A percentile compares a stretch with the other conserved stretches of the same genome.
phyloP scores from a whole-genome alignment of 2,888 invertebrate species.

The Galerucella calmariensis region DNA sequence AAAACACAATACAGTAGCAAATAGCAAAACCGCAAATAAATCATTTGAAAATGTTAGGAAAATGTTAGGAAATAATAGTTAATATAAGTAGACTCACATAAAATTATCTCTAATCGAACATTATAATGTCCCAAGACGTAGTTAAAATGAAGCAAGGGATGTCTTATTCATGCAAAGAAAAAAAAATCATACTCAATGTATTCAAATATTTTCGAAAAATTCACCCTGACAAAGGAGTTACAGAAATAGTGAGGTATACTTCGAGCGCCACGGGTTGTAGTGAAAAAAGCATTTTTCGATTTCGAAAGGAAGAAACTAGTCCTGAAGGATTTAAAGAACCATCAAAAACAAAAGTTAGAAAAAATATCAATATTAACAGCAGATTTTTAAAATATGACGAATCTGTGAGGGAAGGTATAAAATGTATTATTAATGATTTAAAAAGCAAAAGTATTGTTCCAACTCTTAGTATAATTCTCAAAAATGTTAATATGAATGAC shows the following conservation, averaged over 20 bases:
- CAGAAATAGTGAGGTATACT: slow-evolving; percentile 61
- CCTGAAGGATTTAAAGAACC: slow-evolving; percentile 62
- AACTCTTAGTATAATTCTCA: slow-evolving; percentile 61
- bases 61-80: neutral
- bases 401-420: slow-evolving; percentile 59
- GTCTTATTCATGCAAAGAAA: slow-evolving; percentile 63
- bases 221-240: slow-evolving; percentile 60
- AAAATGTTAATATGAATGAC: slow-evolving; percentile 56
- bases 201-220: slow-evolving; percentile 62
- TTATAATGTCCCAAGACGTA: slow-evolving; percentile 52
- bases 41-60: neutral
- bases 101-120: neutral
- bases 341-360: slow-evolving; percentile 61
- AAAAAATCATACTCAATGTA: slow-evolving; percentile 63
- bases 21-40: too few species aligned
- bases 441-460: slow-evolving; percentile 59
- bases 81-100: neutral
- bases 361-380: slow-evolving; percentile 62
- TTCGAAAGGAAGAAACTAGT: slow-evolving; percentile 63
- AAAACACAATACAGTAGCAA: too few species aligned
- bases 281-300: slow-evolving; percentile 63
- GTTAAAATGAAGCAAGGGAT: slow-evolving; percentile 65
- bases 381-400: slow-evolving; percentile 62
- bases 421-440: slow-evolving; percentile 61
- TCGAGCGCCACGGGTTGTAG: slow-evolving; percentile 64